Evolutionary conservation across 2,888 invertebrate genomes (phyloP).

Genomic region (Elmis aenea): DNA sequence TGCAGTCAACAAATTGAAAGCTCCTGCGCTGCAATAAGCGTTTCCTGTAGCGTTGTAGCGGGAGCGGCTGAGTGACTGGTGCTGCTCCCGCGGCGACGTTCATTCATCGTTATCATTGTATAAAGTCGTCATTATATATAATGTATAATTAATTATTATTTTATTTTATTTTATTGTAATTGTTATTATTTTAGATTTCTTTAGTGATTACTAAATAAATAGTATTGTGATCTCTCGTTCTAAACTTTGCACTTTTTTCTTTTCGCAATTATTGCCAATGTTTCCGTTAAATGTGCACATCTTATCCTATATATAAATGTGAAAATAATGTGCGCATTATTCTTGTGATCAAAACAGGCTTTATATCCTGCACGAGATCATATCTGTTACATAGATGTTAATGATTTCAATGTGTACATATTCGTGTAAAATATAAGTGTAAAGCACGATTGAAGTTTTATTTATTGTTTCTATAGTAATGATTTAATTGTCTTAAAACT

Average conservation of each 20-base stretch:
- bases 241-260: slow-evolving; percentile 30
- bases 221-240: slow-evolving; percentile 39
- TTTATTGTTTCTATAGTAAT: too few species aligned
- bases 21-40: slow-evolving; percentile 55
- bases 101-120: slow-evolving; percentile 36
- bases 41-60: slow-evolving; percentile 2
- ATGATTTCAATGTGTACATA: slow-evolving; percentile 21
- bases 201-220: slow-evolving; percentile 30
- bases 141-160: slow-evolving; percentile 31
- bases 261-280: slow-evolving; percentile 30
- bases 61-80: slow-evolving; percentile 36
- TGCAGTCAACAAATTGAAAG: slow-evolving; percentile 80
- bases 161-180: slow-evolving; percentile 29
- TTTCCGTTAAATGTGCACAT: slow-evolving; percentile 23
- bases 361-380: slow-evolving; percentile 34
- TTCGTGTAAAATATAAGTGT: slow-evolving; percentile 23
- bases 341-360: slow-evolving; percentile 15
- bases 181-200: slow-evolving; percentile 28
- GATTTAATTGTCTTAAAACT: too few species aligned
- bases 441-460: slow-evolving; percentile 14
- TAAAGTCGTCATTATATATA: slow-evolving; percentile 42
- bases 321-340: slow-evolving; percentile 15
- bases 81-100: slow-evolving; percentile 22
- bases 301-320: slow-evolving; percentile 24
- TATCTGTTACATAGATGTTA: slow-evolving; percentile 34